Conservation (phyloP, 2,113 vertebrate genomes). For the Anhinga anhinga region DNA sequence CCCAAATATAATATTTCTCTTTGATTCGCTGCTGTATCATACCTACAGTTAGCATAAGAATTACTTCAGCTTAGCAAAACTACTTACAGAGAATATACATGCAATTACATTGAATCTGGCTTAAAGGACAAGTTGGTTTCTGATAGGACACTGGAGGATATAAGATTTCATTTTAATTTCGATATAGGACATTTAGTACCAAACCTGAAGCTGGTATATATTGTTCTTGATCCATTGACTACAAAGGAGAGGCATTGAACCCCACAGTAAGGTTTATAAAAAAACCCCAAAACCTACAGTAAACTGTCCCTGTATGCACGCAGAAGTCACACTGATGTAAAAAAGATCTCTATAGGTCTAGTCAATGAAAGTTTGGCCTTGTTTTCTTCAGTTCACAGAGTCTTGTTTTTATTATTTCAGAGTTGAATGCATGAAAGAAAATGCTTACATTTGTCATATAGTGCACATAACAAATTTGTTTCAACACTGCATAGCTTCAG, state of each 20-base stretch:
- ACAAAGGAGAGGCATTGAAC: not conserved
- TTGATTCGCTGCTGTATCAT: not conserved
- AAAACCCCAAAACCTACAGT: fast-evolving
- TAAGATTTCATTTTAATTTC: not conserved
- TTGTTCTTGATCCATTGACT: not conserved
- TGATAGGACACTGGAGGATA: not conserved
- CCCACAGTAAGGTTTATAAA: not conserved
- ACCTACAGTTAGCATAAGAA: not conserved
- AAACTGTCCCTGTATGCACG: fast-evolving
- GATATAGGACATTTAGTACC: not conserved
- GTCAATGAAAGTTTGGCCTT: not conserved
- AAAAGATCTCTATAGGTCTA: not conserved
- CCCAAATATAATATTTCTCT: not conserved
- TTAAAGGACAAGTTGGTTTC: not conserved
- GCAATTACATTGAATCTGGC: not conserved
- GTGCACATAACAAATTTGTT: not conserved
- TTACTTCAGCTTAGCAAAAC: not conserved
- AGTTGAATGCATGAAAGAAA: not conserved
- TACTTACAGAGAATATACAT: not conserved
- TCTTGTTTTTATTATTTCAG: not conserved
- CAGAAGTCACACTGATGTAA: not conserved
- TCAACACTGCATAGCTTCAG: not conserved
- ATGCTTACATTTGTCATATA: not conserved
- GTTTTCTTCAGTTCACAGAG: not conserved
- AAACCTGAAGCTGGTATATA: not conserved